Percentiles rank a stretch among this genome's conserved stretches.
Conservation (phyloP, 2,888 invertebrate genomes). For the Cinara cedri region DNA sequence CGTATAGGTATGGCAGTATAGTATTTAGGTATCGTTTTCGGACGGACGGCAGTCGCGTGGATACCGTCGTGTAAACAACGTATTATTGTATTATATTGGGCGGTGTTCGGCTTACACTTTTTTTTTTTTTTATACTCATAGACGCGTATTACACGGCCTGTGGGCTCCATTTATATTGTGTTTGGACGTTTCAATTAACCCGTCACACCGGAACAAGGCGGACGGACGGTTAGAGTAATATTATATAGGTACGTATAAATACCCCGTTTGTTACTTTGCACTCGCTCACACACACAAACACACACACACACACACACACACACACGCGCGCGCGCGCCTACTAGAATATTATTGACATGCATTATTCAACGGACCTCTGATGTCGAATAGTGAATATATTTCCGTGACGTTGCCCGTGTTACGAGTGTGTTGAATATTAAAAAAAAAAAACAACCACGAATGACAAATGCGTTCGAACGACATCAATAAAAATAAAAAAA, state of each 20-base stretch:
- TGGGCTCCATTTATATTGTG: background rate
- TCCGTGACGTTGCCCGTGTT: background rate
- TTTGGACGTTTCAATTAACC: slow-evolving; percentile 31
- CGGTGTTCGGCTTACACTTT: slow-evolving; percentile 1
- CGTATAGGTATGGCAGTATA: too few species aligned
- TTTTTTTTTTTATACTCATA: background rate
- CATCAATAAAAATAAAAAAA: slow-evolving; percentile 6
- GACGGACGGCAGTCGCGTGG: background rate
- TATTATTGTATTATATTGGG: background rate
- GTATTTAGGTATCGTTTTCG: too few species aligned
- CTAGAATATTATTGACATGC: background rate
- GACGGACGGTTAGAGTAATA: background rate
- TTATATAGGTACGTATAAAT: background rate
- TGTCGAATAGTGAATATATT: background rate
- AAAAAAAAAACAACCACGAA: slow-evolving; percentile 4
- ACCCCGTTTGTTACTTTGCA: background rate
- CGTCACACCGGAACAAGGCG: slow-evolving; percentile 13
- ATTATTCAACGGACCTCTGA: background rate
- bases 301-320: background rate
- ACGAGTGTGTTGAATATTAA: slow-evolving; percentile 23
- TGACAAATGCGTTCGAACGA: background rate
- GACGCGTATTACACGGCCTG: background rate
- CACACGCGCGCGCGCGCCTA: background rate
- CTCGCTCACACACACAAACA: background rate
- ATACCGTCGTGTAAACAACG: background rate